Conservation (phyloP, 2,113 vertebrate species). For the Grammomys surdaster region DNA sequence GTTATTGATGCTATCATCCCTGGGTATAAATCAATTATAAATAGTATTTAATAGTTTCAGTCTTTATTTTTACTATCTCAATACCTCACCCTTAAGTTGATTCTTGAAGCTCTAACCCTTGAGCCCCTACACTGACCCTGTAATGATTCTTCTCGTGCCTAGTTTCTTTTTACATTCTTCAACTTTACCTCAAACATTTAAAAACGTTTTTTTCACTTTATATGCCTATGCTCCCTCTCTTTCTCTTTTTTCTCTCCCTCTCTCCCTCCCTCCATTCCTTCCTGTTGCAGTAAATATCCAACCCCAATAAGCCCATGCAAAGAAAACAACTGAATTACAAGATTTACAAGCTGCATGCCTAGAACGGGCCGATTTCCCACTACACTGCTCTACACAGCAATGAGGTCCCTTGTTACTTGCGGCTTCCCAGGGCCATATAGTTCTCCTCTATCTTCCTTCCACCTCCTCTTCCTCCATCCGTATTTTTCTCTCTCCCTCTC, state of each 20-base stretch:
- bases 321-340: too few relatives aligned
- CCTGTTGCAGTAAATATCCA: not conserved
- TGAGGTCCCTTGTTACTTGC: too few relatives aligned
- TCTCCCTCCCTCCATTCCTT: not conserved
- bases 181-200: constrained; percentile 10
- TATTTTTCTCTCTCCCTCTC: not conserved
- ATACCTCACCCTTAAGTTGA: not conserved
- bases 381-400: not conserved
- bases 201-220: not conserved
- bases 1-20: not conserved
- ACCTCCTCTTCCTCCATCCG: too few relatives aligned
- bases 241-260: not conserved
- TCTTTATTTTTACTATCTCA: not conserved
- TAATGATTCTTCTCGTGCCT: not conserved
- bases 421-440: too few relatives aligned
- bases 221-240: not conserved
- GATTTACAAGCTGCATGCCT: too few relatives aligned
- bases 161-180: constrained; percentile 9
- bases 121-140: not conserved
- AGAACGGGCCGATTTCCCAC: too few relatives aligned
- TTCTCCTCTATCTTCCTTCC: too few relatives aligned
- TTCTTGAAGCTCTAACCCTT: not conserved
- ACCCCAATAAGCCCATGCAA: too few relatives aligned
- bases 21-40: not conserved
- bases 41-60: not conserved